These are phyloP conservation scores for Alviniconcha marisindica DNA, from an alignment of 1,140 invertebrate species.

Conservation along the genomic window DNA sequence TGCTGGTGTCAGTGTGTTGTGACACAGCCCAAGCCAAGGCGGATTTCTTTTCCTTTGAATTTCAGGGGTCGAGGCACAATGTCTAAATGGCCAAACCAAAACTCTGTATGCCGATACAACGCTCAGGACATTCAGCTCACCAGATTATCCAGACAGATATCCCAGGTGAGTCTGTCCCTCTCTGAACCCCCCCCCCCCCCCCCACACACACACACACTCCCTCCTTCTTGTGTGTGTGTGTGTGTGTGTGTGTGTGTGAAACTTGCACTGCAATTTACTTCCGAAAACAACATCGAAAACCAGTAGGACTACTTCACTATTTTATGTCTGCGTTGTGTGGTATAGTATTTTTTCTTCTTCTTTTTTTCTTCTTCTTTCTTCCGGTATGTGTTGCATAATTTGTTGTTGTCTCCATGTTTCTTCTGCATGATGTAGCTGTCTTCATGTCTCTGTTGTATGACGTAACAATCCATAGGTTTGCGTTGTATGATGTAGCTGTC, in stretches of 20 bases:
- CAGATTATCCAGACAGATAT: background rate
- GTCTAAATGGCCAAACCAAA: background rate
- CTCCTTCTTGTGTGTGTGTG: background rate
- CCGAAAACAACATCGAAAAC: too few species aligned
- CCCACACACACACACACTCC: background rate
- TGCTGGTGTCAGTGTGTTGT: background rate
- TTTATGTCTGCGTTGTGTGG: too few species aligned
- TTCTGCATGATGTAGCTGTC: background rate
- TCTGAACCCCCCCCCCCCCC: background rate
- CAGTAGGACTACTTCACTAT: too few species aligned
- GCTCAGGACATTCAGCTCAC: background rate
- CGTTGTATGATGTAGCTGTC: too few species aligned
- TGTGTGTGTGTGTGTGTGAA: constrained; percentile 10
- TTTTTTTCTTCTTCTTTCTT: constrained; percentile 8
- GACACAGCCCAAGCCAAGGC: too few species aligned
- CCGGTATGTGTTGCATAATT: background rate
- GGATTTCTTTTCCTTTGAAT: too few species aligned
- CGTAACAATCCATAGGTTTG: too few species aligned
- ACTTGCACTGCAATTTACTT: too few species aligned
- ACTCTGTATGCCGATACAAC: background rate
- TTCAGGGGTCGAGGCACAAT: background rate
- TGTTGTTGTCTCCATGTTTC: background rate
- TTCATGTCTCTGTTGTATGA: too few species aligned
- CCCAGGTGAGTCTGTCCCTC: background rate
- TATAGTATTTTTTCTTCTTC: background rate